A percentile compares a stretch with the other conserved stretches of the same genome.
phyloP scores from a whole-genome alignment of 1,140 invertebrate species.

The Nixonia krombeini region DNA sequence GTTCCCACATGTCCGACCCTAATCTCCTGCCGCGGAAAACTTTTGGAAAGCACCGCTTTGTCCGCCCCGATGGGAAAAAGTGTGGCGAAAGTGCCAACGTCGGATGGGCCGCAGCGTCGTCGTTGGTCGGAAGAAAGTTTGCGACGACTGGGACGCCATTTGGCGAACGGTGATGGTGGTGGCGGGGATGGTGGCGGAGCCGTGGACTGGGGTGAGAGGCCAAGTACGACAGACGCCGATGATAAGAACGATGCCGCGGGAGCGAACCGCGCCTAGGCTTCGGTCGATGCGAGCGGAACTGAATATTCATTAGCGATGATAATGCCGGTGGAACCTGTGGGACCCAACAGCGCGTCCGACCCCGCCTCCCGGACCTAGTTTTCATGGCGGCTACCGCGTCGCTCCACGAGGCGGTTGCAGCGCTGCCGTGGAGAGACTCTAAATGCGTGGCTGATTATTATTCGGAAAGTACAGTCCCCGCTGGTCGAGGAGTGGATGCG shows the following conservation, averaged over 20 bases:
- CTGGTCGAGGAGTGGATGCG: slow-evolving; percentile 43
- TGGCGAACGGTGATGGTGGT: neutral
- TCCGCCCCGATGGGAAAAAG: too few relatives aligned
- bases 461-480: slow-evolving; percentile 62
- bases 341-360: slow-evolving; percentile 23
- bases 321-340: slow-evolving; percentile 58
- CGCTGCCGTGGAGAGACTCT: slow-evolving; percentile 48
- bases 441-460: slow-evolving; percentile 62
- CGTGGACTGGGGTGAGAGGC: too few relatives aligned
- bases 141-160: too few relatives aligned
- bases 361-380: slow-evolving; percentile 32
- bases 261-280: slow-evolving; percentile 42
- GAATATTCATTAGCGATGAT: slow-evolving; percentile 68
- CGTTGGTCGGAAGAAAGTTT: too few relatives aligned
- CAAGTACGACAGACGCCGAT: slow-evolving; percentile 38
- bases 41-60: too few relatives aligned
- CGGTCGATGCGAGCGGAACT: slow-evolving; percentile 58
- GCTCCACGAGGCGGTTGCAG: slow-evolving; percentile 30
- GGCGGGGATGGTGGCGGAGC: too few relatives aligned
- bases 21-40: too few relatives aligned
- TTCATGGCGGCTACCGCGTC: slow-evolving; percentile 35
- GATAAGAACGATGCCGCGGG: slow-evolving; percentile 52
- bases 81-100: too few relatives aligned
- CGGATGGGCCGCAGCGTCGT: too few relatives aligned
- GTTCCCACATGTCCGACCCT: too few relatives aligned